Evolutionary conservation across 2,797 vertebrate species (phyloP).

Genomic region (Myiotriccus ornatus): DNA sequence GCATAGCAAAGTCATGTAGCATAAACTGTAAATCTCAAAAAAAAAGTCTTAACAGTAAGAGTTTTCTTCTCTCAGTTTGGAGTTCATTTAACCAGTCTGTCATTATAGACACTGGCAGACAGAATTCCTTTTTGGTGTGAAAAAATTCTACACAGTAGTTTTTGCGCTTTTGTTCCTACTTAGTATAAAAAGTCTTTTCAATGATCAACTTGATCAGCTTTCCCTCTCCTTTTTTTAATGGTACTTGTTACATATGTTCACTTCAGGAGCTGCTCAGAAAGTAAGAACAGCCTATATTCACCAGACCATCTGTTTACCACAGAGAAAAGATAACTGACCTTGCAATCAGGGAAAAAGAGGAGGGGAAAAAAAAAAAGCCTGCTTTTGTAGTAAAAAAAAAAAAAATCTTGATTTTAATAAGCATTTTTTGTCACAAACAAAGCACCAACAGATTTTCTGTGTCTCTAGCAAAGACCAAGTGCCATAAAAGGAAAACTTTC

Average conservation of each 20-base stretch:
- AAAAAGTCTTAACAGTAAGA: background rate
- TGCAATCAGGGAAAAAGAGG: background rate
- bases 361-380: background rate
- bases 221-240: background rate
- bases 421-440: background rate
- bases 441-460: background rate
- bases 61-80: background rate
- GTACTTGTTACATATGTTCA: constrained; percentile 30
- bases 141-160: background rate
- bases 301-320: constrained; percentile 27
- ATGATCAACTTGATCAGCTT: background rate
- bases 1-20: background rate
- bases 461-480: background rate
- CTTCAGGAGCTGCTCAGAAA: constrained; percentile 40
- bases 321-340: constrained; percentile 18
- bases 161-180: background rate
- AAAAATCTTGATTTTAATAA: background rate
- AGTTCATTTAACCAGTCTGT: constrained; percentile 4
- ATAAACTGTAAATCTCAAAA: background rate
- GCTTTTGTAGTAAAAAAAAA: background rate
- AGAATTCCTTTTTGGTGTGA: background rate
- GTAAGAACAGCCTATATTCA: background rate
- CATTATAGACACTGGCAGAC: background rate
- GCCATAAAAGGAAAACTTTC: background rate
- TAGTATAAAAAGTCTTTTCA: constrained; percentile 19